Base-by-base conservation (phyloP, 2,888 invertebrate species). In the Onchidella celtica region DNA sequence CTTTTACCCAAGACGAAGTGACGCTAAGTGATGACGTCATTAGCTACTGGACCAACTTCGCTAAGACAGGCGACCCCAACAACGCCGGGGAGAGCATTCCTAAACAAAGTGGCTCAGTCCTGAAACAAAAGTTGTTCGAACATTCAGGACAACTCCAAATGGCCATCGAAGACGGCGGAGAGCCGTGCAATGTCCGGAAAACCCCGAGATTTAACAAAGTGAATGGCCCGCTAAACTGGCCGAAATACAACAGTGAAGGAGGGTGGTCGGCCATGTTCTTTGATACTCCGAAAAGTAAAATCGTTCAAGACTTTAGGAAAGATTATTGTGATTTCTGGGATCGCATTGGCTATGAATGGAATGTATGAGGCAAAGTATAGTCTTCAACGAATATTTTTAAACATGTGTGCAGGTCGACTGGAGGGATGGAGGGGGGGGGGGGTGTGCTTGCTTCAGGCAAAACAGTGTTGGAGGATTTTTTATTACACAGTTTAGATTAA, bases 31-130 rank as follows among this genome's bases (percentile, higher is more conserved):
- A 85, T 29, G 59, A 77, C 9, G 72, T 91, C 70, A 89, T 89
- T 40, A 63, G 78, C 1, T 90, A 88, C 77, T 91, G 90, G 89
- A 85, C 90, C n/a, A 92, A 91, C 81, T 91, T 92, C 73, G 91
- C 91, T 4, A 90, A 89, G 74, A 86, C 88, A 17, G 89, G 90
- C 40, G 84, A 89, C 72, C 90, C 90, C 0, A 87, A 87, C 68
- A 21, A 38, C 21, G 21, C n/a, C 21, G 27, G 36, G 27, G 36
- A n/a, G 11, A 38, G 24, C 21, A 21, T n/a, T 4, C 11, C 72
- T 21, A 24, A 24, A 47, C 6, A 6, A n/a, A 6, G n/a, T n/a
- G 14, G 14, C 4, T n/a, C n/a, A n/a, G n/a, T n/a, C n/a, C n/a
- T n/a, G n/a, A n/a, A n/a, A n/a, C n/a, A n/a, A n/a, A n/a, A n/a